Evolutionary conservation across 2,888 invertebrate species (phyloP).

Genomic region (Megamerina dolium): DNA sequence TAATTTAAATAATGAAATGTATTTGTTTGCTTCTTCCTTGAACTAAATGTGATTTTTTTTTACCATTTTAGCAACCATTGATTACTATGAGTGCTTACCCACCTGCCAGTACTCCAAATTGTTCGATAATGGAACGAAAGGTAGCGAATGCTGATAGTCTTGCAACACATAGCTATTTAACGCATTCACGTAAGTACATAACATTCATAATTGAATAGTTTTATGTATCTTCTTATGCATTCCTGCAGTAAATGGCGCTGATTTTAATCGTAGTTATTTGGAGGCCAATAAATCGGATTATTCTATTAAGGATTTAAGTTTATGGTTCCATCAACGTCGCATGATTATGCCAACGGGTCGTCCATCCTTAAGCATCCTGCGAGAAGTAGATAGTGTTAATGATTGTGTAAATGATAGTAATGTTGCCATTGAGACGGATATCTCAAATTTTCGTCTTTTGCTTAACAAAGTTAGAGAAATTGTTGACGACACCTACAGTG

Average conservation of each 20-base stretch:
- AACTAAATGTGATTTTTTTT: not conserved
- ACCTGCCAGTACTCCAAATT: constrained; percentile 43
- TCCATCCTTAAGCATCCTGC: constrained; percentile 14
- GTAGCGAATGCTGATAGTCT: constrained; percentile 12
- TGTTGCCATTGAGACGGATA: constrained; percentile 38
- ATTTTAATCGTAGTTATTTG: constrained; percentile 46
- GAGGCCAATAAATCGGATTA: constrained; percentile 48
- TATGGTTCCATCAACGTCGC: constrained; percentile 42
- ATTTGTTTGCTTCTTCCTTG: not conserved
- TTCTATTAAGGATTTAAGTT: constrained; percentile 44
- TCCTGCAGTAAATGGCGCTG: constrained; percentile 44
- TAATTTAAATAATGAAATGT: constrained; percentile 24
- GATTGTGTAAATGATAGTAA: not conserved
- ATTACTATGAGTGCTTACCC: not conserved
- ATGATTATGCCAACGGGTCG: constrained; percentile 15
- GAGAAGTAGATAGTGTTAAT: constrained; percentile 13
- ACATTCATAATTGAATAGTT: too few relatives aligned
- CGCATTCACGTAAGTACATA: constrained; percentile 34
- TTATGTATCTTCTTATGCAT: not conserved
- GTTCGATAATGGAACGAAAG: constrained; percentile 18
- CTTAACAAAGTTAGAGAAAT: constrained; percentile 47
- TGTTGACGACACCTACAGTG: constrained; percentile 47
- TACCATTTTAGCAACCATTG: too few relatives aligned
- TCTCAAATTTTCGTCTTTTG: constrained; percentile 44
- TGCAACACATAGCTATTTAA: constrained; percentile 27